phyloP scores from a whole-genome alignment of 2,888 invertebrate species.

The Lydus trimaculatus region DNA sequence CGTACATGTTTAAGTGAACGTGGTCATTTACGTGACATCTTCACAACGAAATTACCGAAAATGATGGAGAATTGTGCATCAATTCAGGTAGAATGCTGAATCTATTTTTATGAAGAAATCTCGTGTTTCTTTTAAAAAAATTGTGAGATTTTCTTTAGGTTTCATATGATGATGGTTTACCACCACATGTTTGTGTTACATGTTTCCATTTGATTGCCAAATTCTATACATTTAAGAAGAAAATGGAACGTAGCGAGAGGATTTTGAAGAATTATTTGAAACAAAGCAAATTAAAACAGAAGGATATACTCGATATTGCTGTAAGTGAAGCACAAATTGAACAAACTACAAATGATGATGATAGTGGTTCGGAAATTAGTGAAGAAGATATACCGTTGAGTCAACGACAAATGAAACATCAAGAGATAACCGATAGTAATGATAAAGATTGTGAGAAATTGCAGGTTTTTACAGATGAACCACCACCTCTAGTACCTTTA shows the following conservation, averaged over 20 bases:
- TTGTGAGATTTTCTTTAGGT: constrained; percentile 45
- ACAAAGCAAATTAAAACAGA: constrained; percentile 33
- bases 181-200: constrained; percentile 56
- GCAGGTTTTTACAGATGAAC: constrained; percentile 40
- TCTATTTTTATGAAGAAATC: constrained; percentile 10
- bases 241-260: constrained; percentile 55
- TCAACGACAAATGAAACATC: constrained; percentile 22
- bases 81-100: constrained; percentile 48
- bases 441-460: constrained; percentile 9
- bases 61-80: constrained; percentile 54
- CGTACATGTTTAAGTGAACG: constrained; percentile 52
- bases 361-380: constrained; percentile 31
- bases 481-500: constrained; percentile 55
- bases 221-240: constrained; percentile 58
- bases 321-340: constrained; percentile 50
- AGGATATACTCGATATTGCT: constrained; percentile 50
- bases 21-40: constrained; percentile 49
- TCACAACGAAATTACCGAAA: constrained; percentile 50
- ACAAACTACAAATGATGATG: constrained; percentile 29
- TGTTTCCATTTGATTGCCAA: constrained; percentile 58
- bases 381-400: constrained; percentile 43
- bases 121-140: neutral
- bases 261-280: constrained; percentile 50
- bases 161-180: constrained; percentile 55
- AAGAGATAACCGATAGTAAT: constrained; percentile 25